Evolutionary conservation across 2,888 invertebrate genomes (phyloP).

Genomic region (Coelopa pilipes): DNA sequence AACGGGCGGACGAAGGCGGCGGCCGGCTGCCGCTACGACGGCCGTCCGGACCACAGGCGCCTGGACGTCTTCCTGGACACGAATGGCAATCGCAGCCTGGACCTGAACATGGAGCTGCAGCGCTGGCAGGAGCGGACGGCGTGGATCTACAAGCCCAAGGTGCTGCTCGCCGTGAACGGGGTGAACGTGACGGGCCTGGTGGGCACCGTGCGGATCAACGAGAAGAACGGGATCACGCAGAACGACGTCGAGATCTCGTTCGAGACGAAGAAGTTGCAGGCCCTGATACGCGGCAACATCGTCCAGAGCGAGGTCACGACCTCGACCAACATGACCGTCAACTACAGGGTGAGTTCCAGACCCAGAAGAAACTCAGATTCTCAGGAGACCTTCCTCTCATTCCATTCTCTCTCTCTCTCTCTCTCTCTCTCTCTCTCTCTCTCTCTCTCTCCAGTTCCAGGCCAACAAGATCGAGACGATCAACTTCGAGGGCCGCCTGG

Average conservation of each 20-base stretch:
- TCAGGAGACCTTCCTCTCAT: too few species aligned
- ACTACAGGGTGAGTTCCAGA: slow-evolving; percentile 69
- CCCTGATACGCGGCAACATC: slow-evolving; percentile 79
- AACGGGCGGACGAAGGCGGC: slow-evolving; percentile 70
- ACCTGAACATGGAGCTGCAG: slow-evolving; percentile 60
- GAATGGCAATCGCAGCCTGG: slow-evolving; percentile 70
- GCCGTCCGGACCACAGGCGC: slow-evolving; percentile 75
- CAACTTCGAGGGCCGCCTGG: slow-evolving; percentile 67
- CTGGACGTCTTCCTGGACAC: slow-evolving; percentile 78
- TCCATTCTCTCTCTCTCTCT: not conserved
- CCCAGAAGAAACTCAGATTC: too few species aligned
- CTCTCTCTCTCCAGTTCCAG: slow-evolving; percentile 56
- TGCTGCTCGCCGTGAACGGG: slow-evolving; percentile 78
- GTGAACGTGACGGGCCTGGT: slow-evolving; percentile 76
- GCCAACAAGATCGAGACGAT: slow-evolving; percentile 64
- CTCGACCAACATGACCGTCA: slow-evolving; percentile 62
- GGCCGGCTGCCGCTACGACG: slow-evolving; percentile 79
- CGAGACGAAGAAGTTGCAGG: slow-evolving; percentile 80
- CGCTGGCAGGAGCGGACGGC: slow-evolving; percentile 70
- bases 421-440: not conserved
- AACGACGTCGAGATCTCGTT: slow-evolving; percentile 81
- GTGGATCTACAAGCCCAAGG: slow-evolving; percentile 76
- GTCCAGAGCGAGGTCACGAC: slow-evolving; percentile 65
- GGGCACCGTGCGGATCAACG: slow-evolving; percentile 72
- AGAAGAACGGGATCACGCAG: slow-evolving; percentile 79